Base-by-base conservation (phyloP, 2,797 vertebrate species). In the Hapalemur alaotrensis region DNA sequence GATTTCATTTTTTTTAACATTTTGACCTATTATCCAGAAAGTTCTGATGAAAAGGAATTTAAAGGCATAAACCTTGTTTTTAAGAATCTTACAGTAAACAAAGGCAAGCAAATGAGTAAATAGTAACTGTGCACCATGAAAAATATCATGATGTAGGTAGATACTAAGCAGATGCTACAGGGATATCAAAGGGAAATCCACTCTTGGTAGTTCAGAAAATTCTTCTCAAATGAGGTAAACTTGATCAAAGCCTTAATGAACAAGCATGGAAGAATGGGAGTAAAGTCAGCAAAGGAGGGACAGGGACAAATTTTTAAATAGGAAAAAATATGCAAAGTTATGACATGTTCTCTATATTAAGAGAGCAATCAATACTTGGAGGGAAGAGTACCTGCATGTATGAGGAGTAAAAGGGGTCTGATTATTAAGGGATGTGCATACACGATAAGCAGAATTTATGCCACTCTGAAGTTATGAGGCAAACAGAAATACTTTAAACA, bases 21-120 rank as follows among this genome's bases (percentile, higher is more conserved):
- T 52, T 83, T 43, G 10, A 87, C 4, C 13, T 89, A 22, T 80
- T 67, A 87, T 81, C 46, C 57, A 72, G 43, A 91, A 93, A 83
- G 2, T 4, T 9, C 23, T 22, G 0, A n/a, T 89, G 6, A 43
- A 95, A 93, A 88, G 25, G 5, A 46, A 80, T n/a, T 87, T 83
- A 65, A 84, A 94, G 32, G 0, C 11, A 81, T 75, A 76, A 41
- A 20, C 2, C 41, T 81, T 69, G 14, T 52, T 25, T 23, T 72
- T 52, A 91, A 89, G 15, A 69, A 76, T 9, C 7, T 46, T 65
- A 50, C 7, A 41, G 8, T 35, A 89, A 91, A 28, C 5, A 46
- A 78, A 72, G 22, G 30, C 7, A 76, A 57, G 10, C 48, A 70
- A 57, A 32, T 81, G 28, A 76, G 30, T 32, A 20, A 72, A 25